These are phyloP conservation scores for Leptobrachium ailaonicum DNA, from an alignment of 2,113 vertebrate species.

Conservation along the genomic window DNA sequence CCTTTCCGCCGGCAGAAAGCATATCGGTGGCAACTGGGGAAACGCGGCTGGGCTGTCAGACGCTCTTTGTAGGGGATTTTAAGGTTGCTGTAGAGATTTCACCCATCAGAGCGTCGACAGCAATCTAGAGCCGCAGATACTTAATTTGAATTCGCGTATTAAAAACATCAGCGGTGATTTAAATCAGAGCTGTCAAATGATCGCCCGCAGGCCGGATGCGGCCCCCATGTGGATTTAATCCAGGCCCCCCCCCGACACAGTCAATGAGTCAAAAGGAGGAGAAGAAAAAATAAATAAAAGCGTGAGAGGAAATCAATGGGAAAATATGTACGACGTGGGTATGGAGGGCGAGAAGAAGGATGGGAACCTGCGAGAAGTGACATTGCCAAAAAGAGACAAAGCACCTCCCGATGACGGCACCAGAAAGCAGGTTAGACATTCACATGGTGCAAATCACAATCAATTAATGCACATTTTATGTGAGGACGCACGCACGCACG, in stretches of 20 bases:
- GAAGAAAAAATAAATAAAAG: conserved; percentile 44
- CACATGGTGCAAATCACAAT: not conserved
- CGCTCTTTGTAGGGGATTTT: not conserved
- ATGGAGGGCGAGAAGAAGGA: not conserved
- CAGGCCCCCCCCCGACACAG: conserved; percentile 28
- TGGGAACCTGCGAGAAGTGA: not conserved
- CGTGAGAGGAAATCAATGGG: conserved; percentile 45
- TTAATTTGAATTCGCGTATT: conserved; percentile 42
- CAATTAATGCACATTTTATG: not conserved
- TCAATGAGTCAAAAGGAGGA: conserved; percentile 40
- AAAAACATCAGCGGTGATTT: conserved; percentile 43
- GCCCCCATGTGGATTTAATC: conserved; percentile 47
- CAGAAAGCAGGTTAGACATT: not conserved
- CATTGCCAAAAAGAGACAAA: not conserved
- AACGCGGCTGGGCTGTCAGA: not conserved
- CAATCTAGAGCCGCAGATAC: conserved; percentile 9
- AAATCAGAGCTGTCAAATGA: conserved; percentile 42
- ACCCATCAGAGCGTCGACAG: conserved; percentile 6
- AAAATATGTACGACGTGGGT: conserved; percentile 24
- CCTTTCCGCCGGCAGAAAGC: not conserved
- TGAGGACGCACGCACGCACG: not conserved
- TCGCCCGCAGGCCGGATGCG: conserved; percentile 38
- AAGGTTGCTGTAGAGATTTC: conserved; percentile 3
- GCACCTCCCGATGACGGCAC: not conserved
- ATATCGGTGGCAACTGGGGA: not conserved